These are phyloP conservation scores for Alouatta palliata DNA, from an alignment of 2,113 vertebrate genomes.

Conservation along the genomic window DNA sequence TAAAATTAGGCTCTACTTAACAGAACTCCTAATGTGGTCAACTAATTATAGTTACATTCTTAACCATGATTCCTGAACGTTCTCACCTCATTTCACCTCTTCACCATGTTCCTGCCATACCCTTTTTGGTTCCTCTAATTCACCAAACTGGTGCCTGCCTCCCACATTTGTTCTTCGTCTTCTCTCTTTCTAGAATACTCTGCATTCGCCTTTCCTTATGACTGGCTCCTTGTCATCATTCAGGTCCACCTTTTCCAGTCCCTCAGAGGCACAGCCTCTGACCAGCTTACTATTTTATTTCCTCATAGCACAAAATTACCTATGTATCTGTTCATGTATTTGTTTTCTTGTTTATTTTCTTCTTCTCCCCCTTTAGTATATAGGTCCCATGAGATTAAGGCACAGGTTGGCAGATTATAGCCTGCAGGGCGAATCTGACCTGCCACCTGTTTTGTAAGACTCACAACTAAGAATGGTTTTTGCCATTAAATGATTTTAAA, in stretches of 20 bases:
- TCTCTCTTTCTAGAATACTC: not conserved
- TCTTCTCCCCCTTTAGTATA: not conserved
- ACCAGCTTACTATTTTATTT: not conserved
- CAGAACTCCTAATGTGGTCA: not conserved
- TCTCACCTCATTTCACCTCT: not conserved
- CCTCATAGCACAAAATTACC: not conserved
- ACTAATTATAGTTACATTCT: constrained; percentile 15
- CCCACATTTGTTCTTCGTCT: not conserved
- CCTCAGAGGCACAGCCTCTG: not conserved
- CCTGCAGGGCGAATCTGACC: not conserved
- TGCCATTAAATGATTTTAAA: constrained; percentile 1
- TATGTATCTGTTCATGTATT: not conserved
- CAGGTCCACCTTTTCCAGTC: not conserved
- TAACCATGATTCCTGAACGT: not conserved
- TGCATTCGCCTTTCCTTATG: not conserved
- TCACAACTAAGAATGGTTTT: constrained; percentile 34
- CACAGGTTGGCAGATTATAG: not conserved
- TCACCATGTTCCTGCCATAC: not conserved
- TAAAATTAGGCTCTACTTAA: not conserved
- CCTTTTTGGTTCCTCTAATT: not conserved
- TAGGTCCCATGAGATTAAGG: not conserved
- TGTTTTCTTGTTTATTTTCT: not conserved
- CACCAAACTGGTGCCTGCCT: not conserved
- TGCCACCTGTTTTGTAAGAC: not conserved
- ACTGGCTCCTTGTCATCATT: not conserved